phyloP scores from a whole-genome alignment of 2,797 vertebrate species.

The Hephaestus fuliginosus region DNA sequence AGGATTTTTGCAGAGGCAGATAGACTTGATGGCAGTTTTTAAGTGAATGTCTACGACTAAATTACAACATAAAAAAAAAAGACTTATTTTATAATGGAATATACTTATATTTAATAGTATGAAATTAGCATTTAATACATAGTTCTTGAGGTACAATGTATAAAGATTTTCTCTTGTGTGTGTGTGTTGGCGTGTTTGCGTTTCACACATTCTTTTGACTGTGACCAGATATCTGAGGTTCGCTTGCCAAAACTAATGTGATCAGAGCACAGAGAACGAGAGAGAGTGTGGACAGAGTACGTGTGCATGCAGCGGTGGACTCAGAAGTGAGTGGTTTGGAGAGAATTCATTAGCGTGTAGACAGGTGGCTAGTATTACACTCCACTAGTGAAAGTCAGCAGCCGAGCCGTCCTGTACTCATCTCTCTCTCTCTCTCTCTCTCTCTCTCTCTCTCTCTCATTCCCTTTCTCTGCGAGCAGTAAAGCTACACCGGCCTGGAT shows the following conservation, averaged over 20 bases:
- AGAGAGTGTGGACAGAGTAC: slow-evolving; percentile 48
- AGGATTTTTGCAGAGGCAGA: slow-evolving; percentile 34
- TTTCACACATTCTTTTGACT: slow-evolving; percentile 37
- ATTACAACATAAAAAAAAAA: slow-evolving; percentile 13
- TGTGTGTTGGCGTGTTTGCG: background rate
- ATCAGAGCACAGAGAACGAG: slow-evolving; percentile 65
- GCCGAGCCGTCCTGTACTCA: slow-evolving; percentile 62
- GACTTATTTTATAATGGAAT: background rate
- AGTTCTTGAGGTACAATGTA: background rate
- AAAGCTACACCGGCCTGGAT: slow-evolving; percentile 82
- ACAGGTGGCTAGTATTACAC: slow-evolving; percentile 87
- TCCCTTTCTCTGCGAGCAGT: slow-evolving; percentile 54
- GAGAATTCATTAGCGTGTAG: slow-evolving; percentile 87
- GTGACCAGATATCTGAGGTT: slow-evolving; percentile 50
- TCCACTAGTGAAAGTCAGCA: slow-evolving; percentile 81
- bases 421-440: slow-evolving; percentile 44
- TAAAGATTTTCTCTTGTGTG: background rate
- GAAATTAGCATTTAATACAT: background rate
- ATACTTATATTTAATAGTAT: background rate
- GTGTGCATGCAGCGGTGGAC: slow-evolving; percentile 42
- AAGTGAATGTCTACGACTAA: background rate
- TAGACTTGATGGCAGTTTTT: slow-evolving; percentile 4
- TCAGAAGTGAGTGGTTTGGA: slow-evolving; percentile 80
- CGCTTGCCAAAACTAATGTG: slow-evolving; percentile 62
- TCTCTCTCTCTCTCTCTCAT: slow-evolving; percentile 13